phyloP scores from a whole-genome alignment of 2,888 invertebrate species.

The Cepaea hortensis region DNA sequence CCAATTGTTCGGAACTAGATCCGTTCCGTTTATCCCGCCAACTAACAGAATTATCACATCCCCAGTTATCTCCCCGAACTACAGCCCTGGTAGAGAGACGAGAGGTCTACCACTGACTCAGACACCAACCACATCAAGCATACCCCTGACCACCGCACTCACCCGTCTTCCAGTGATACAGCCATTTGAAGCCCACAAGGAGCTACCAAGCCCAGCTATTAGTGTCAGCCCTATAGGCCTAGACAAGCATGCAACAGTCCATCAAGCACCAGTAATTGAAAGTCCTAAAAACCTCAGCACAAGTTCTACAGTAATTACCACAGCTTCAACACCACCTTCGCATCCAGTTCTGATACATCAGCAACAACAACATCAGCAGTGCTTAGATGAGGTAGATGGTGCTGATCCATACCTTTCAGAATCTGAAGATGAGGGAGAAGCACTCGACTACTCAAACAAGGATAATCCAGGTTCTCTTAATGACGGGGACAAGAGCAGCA shows the following conservation, averaged over 20 bases:
- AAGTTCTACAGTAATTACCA: conserved; percentile 37
- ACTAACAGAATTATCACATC: conserved; percentile 64
- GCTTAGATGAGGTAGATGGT: conserved; percentile 45
- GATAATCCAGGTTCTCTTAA: conserved; percentile 53
- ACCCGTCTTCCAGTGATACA: conserved; percentile 95
- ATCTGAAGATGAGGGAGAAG: conserved; percentile 58
- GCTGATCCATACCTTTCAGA: conserved; percentile 48
- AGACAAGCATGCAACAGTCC: conserved; percentile 4
- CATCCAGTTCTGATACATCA: conserved; percentile 22
- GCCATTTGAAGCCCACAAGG: conserved; percentile 88
- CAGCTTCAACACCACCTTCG: conserved; percentile 29
- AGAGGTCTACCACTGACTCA: conserved; percentile 38
- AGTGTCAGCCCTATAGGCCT: conserved; percentile 39
- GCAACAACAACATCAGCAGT: conserved; percentile 36
- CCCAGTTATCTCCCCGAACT: conserved; percentile 54
- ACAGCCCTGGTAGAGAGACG: conserved; percentile 46
- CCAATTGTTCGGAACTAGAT: conserved; percentile 62
- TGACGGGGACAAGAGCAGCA: conserved; percentile 48
- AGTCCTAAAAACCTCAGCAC: conserved; percentile 63
- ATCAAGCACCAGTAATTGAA: conserved; percentile 57
- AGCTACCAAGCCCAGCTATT: conserved; percentile 60
- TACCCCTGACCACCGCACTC: conserved; percentile 45
- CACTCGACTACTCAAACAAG: conserved; percentile 67
- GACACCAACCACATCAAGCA: conserved; percentile 47
- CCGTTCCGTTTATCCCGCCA: conserved; percentile 64